Percentiles rank a stretch among this genome's conserved stretches.
Evolutionary conservation across 2,797 vertebrate genomes (phyloP).

Genomic region (Lepilemur ruficaudatus): DNA sequence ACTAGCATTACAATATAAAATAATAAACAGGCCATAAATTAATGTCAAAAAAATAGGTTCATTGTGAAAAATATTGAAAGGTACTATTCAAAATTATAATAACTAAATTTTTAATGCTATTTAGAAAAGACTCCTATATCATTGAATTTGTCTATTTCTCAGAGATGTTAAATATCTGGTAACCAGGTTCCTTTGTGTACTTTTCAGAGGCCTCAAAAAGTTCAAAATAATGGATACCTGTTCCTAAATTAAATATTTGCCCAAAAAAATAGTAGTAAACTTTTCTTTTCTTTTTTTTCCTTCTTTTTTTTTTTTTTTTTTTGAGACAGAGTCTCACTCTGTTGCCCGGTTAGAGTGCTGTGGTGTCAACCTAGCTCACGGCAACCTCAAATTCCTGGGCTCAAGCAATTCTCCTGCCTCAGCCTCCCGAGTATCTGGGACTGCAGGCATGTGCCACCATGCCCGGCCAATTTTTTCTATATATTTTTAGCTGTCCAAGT

Average conservation of each 20-base stretch:
- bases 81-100: conserved; percentile 72
- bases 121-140: conserved; percentile 71
- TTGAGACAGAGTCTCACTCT: no score
- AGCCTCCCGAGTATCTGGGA: no score
- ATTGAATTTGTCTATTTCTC: conserved; percentile 75
- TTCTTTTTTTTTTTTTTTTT: no score
- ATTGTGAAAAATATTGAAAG: conserved; percentile 71
- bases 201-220: conserved; percentile 75
- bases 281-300: no score
- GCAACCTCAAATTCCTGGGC: no score
- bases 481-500: no score
- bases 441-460: no score
- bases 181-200: conserved; percentile 76
- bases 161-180: conserved; percentile 80
- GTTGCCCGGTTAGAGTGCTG: no score
- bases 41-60: conserved; percentile 54
- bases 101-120: conserved; percentile 72
- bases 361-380: no score
- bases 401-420: no score
- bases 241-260: conserved; percentile 67
- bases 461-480: no score
- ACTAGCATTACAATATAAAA: conserved; percentile 62
- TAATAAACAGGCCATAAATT: conserved; percentile 66
- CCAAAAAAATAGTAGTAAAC: conserved; percentile 81
- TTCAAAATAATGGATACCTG: conserved; percentile 79